A percentile compares a stretch with the other conserved stretches of the same genome.
Conservation (phyloP, 2,888 invertebrate species). For the Xylocampa areola region DNA sequence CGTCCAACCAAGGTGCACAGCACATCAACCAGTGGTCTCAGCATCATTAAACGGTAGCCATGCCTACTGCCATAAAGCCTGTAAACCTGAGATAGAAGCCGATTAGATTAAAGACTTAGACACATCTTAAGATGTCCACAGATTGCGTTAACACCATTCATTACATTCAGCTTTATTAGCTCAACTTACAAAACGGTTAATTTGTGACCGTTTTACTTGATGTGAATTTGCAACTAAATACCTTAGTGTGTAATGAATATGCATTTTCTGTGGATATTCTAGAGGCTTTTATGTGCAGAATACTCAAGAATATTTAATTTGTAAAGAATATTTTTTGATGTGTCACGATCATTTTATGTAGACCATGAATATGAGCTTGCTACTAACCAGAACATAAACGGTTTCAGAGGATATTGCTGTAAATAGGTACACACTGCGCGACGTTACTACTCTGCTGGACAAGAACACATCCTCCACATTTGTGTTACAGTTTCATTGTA, state of each 20-base stretch:
- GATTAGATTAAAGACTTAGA: constrained; percentile 37
- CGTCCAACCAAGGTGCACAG: neutral
- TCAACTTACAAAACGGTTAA: constrained; percentile 53
- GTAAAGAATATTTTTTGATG: constrained; percentile 10
- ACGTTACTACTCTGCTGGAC: no score
- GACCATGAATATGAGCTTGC: no score
- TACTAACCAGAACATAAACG: no score
- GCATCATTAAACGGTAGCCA: constrained; percentile 30
- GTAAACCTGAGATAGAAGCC: constrained; percentile 24
- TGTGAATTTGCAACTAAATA: constrained; percentile 43
- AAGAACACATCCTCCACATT: no score
- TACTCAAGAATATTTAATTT: constrained; percentile 12
- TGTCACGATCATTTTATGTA: constrained; percentile 8
- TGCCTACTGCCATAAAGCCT: constrained; percentile 23
- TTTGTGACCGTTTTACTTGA: constrained; percentile 53
- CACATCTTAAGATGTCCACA: constrained; percentile 47
- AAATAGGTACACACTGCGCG: no score
- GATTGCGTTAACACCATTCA: constrained; percentile 48
- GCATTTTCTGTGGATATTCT: constrained; percentile 42
- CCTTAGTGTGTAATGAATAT: constrained; percentile 51
- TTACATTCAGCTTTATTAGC: constrained; percentile 59
- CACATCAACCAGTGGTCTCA: constrained; percentile 9
- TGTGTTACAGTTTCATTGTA: no score
- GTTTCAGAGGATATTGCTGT: no score
- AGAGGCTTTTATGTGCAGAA: constrained; percentile 9